Conservation (phyloP, 2,888 invertebrate genomes). For the Cosmia pyralina region DNA sequence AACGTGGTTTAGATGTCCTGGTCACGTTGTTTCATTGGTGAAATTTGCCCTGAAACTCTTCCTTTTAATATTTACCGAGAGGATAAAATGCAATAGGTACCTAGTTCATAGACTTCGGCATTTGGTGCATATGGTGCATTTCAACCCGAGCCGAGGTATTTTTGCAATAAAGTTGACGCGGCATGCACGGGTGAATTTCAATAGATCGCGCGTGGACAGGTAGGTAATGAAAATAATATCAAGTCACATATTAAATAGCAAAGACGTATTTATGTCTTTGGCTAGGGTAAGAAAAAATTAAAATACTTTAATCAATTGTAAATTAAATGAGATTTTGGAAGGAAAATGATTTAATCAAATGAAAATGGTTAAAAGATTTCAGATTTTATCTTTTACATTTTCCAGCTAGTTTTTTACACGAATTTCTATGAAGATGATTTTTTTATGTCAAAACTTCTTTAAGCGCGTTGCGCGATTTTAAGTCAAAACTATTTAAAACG, state of each 20-base stretch:
- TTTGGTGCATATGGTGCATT: constrained; percentile 40
- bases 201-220: constrained; percentile 51
- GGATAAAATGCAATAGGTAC: constrained; percentile 39
- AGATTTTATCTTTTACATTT: not conserved
- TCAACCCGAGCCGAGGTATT: constrained; percentile 52
- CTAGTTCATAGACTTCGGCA: constrained; percentile 46
- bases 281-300: not conserved
- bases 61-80: constrained; percentile 38
- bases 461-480: no score
- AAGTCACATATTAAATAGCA: constrained; percentile 46
- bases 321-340: not conserved
- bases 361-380: constrained; percentile 6
- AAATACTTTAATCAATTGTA: constrained; percentile 2
- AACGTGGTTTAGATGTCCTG: no score
- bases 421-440: not conserved
- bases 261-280: not conserved
- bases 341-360: not conserved
- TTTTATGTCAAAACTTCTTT: no score
- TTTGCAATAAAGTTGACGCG: constrained; percentile 62
- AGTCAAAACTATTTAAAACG: no score
- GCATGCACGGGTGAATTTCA: constrained; percentile 55
- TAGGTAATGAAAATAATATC: constrained; percentile 46
- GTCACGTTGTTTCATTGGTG: no score
- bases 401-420: no score
- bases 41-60: constrained; percentile 2